phyloP scores from a whole-genome alignment of 2,797 vertebrate genomes.

The Rachycentron canadum region DNA sequence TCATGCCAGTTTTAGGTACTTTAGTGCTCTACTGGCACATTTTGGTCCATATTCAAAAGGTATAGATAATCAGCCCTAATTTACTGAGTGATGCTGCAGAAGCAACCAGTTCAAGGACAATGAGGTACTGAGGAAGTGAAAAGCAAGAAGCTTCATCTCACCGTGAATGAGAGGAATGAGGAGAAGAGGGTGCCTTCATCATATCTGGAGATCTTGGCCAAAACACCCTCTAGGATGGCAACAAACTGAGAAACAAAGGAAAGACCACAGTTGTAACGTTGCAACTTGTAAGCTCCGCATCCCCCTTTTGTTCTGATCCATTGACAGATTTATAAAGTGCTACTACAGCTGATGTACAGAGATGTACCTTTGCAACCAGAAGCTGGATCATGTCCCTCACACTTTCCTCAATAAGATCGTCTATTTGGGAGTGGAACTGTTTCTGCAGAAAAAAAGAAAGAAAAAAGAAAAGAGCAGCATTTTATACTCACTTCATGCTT shows the following conservation, averaged over 20 bases:
- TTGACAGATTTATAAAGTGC: background rate
- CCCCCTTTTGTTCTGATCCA: background rate
- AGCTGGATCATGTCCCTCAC: constrained; percentile 99
- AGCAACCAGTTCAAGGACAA: background rate
- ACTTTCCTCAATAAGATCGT: constrained; percentile 98
- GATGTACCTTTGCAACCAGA: constrained; percentile 95
- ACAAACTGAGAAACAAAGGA: constrained; percentile 88
- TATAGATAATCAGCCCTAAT: background rate
- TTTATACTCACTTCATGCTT: background rate
- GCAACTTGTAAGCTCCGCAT: background rate
- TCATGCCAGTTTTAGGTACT: background rate
- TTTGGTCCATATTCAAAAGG: background rate
- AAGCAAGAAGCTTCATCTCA: constrained; percentile 80
- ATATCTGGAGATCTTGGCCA: constrained; percentile 99
- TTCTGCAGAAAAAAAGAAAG: constrained; percentile 85
- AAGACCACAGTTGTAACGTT: background rate
- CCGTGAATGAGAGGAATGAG: constrained; percentile 99
- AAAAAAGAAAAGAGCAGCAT: background rate
- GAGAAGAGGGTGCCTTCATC: constrained; percentile 99
- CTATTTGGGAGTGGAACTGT: constrained; percentile 97
- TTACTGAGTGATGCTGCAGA: background rate
- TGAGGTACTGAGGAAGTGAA: background rate
- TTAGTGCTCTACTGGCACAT: background rate
- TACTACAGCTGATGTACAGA: constrained; percentile 53
- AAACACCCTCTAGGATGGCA: constrained; percentile 95